Percentiles rank a stretch among this genome's conserved stretches.
Conservation (phyloP, 2,888 invertebrate species). For the Drosophila rellima region DNA sequence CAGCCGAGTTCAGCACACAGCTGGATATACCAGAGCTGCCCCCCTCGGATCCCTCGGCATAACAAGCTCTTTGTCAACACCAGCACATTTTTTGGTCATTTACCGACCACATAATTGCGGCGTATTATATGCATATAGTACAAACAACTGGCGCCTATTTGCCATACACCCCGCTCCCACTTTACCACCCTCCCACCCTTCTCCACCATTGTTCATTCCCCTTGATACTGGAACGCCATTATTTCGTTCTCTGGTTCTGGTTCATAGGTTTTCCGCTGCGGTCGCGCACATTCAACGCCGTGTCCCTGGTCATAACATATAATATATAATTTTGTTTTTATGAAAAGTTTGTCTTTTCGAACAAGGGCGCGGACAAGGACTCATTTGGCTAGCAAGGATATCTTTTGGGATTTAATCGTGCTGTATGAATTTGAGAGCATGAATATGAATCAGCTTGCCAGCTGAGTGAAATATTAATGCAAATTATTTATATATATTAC, state of each 20-base stretch:
- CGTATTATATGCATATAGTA: constrained; percentile 68
- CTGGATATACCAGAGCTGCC: constrained; percentile 23
- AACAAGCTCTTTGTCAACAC: constrained; percentile 82
- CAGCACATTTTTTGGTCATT: constrained; percentile 83
- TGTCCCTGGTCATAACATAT: constrained; percentile 39
- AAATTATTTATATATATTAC: constrained; percentile 67
- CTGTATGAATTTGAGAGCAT: constrained; percentile 1
- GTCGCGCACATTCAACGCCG: constrained; percentile 58
- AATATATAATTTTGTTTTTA: constrained; percentile 42
- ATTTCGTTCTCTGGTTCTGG: constrained; percentile 64
- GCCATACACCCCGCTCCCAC: background rate
- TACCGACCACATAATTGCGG: constrained; percentile 83
- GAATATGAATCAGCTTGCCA: constrained; percentile 55
- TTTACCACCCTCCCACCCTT: background rate
- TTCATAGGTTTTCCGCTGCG: constrained; percentile 72
- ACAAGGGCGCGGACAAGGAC: constrained; percentile 57
- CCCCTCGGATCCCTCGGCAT: constrained; percentile 13
- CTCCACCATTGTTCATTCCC: constrained; percentile 27
- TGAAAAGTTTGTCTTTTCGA: constrained; percentile 73
- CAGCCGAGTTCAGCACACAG: constrained; percentile 43
- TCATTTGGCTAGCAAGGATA: constrained; percentile 46
- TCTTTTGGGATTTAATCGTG: constrained; percentile 46
- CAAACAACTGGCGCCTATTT: constrained; percentile 27
- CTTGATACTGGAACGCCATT: constrained; percentile 57
- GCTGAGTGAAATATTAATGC: constrained; percentile 59